A percentile compares a stretch with the other conserved stretches of the same genome.
phyloP scores from a whole-genome alignment of 2,888 invertebrate species.

The Heterodera filipjevi region DNA sequence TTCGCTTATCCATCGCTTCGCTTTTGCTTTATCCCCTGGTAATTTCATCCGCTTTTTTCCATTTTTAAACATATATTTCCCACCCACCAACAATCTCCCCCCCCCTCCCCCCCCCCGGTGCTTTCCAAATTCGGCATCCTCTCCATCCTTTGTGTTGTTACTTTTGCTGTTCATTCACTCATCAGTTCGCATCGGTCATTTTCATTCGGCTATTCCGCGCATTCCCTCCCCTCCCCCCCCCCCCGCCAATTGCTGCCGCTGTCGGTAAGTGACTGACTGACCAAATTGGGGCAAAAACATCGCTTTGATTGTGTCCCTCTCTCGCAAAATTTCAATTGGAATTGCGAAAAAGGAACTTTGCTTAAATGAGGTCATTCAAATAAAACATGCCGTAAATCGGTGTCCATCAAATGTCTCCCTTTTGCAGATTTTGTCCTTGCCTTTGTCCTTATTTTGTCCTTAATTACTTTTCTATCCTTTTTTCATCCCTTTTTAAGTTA shows the following conservation, averaged over 20 bases:
- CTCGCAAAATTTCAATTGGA: background rate
- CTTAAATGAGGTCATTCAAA: background rate
- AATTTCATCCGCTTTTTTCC: no score
- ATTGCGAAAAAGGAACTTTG: background rate
- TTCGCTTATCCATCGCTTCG: background rate
- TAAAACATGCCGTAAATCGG: background rate
- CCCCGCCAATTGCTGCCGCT: background rate
- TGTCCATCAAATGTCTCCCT: background rate
- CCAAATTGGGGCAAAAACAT: conserved; percentile 8
- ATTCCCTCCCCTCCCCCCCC: background rate
- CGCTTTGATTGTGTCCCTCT: background rate
- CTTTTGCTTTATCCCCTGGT: background rate
- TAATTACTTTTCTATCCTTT: no score
- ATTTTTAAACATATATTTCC: no score
- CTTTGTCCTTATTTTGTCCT: background rate
- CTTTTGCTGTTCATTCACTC: background rate
- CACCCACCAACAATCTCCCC: no score
- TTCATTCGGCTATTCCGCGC: conserved; percentile 2
- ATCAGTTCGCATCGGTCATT: background rate
- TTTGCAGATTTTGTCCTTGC: background rate
- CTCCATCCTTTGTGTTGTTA: no score
- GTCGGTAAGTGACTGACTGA: background rate
- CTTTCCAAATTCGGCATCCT: background rate
- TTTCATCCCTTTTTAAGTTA: background rate
- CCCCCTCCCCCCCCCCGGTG: no score